Percentiles rank a stretch among this genome's conserved stretches.
Evolutionary conservation across 2,113 vertebrate genomes (phyloP).

Genomic region (Xiphophorus maculatus): DNA sequence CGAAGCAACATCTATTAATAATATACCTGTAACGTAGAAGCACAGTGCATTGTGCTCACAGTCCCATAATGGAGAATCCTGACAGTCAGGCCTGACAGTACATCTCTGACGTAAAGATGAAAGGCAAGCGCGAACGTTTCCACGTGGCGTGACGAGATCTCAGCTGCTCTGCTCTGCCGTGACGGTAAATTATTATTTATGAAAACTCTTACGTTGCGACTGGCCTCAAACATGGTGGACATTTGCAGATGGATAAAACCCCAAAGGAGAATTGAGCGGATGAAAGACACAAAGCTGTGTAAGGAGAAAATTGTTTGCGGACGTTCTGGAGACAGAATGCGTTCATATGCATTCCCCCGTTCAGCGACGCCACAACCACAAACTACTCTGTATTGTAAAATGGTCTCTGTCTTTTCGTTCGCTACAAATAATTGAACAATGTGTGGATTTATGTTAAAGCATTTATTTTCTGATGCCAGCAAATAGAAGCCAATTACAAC

Average conservation of each 20-base stretch:
- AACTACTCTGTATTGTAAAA: too few species aligned
- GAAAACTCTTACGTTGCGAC: constrained; percentile 45
- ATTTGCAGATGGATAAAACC: constrained; percentile 15
- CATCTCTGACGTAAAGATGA: constrained; percentile 60
- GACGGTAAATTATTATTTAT: constrained; percentile 39
- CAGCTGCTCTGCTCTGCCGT: constrained; percentile 36
- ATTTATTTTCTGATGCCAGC: too few species aligned
- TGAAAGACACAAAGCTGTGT: constrained; percentile 1
- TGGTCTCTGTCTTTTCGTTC: too few species aligned
- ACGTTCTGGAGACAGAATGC: too few species aligned
- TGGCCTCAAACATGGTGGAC: constrained; percentile 20
- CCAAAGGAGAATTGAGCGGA: constrained; percentile 17
- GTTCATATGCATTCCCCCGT: too few species aligned
- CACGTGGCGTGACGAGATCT: constrained; percentile 44
- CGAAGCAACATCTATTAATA: constrained; percentile 60
- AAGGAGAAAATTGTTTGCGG: too few species aligned
- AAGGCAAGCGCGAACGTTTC: constrained; percentile 54
- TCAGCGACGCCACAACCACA: too few species aligned
- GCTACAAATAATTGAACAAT: too few species aligned
- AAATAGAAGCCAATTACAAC: too few species aligned
- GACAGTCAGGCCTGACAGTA: constrained; percentile 17
- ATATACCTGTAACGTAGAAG: constrained; percentile 26
- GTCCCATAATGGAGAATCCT: neutral
- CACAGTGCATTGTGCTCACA: neutral
- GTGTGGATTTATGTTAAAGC: too few species aligned